A percentile compares a stretch with the other conserved stretches of the same genome.
Conservation (phyloP, 1,140 invertebrate species). For the Drosophila micromelanica region DNA sequence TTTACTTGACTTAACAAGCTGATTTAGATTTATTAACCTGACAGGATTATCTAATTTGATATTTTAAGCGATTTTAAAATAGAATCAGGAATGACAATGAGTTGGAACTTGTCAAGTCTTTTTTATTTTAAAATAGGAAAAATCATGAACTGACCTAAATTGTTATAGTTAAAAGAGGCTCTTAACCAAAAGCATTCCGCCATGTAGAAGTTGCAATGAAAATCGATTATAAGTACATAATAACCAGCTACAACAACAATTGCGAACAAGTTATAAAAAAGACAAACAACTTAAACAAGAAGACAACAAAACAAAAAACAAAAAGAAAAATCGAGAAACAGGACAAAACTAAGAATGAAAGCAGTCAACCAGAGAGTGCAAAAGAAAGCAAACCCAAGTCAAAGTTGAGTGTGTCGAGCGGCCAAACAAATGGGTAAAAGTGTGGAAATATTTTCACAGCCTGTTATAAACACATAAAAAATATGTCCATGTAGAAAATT, state of each 20-base stretch:
- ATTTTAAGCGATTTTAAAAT: background rate
- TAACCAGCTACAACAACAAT: slow-evolving; percentile 30
- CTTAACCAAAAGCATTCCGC: slow-evolving; percentile 41
- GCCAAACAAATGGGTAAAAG: slow-evolving; percentile 50
- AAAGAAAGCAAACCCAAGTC: slow-evolving; percentile 30
- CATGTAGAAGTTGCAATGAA: slow-evolving; percentile 29
- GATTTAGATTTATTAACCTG: slow-evolving; percentile 76
- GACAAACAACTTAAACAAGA: slow-evolving; percentile 5
- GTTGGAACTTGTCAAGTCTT: background rate
- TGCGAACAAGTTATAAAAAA: slow-evolving; percentile 22
- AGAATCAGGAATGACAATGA: too few relatives aligned
- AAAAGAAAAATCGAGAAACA: slow-evolving; percentile 9
- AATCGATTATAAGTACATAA: slow-evolving; percentile 60
- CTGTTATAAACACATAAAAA: slow-evolving; percentile 65
- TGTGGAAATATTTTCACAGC: slow-evolving; percentile 69
- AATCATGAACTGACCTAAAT: slow-evolving; percentile 15
- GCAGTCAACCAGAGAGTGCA: slow-evolving; percentile 11
- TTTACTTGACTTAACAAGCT: slow-evolving; percentile 64
- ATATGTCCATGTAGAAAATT: slow-evolving; percentile 27
- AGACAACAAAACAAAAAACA: slow-evolving; percentile 1
- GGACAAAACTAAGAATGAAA: background rate
- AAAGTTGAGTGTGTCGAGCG: slow-evolving; percentile 35
- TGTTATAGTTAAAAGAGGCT: slow-evolving; percentile 27
- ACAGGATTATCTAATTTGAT: slow-evolving; percentile 56
- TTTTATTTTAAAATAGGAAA: background rate